phyloP scores from a whole-genome alignment of 23 tunicate genomes.

The Styela plicata region DNA sequence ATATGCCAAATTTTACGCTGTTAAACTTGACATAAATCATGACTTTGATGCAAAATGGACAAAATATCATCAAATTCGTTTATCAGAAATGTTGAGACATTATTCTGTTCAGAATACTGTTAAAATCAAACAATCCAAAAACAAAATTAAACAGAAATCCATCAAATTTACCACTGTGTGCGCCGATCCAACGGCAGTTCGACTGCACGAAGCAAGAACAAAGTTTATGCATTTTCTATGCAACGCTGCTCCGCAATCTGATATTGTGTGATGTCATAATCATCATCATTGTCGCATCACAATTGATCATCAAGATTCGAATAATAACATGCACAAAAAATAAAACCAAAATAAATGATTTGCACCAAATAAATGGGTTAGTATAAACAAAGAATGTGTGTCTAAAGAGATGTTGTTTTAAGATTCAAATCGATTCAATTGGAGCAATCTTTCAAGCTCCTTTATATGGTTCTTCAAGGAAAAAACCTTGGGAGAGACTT shows the following conservation, averaged over 20 bases:
- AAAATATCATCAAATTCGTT: no score
- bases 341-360: neutral
- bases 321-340: neutral
- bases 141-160: conserved; percentile 3
- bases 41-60: no score
- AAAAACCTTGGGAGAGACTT: no score
- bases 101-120: no score
- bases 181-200: conserved; percentile 51
- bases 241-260: conserved; percentile 79
- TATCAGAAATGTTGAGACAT: no score
- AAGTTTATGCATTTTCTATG: conserved; percentile 61
- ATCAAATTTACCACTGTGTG: conserved; percentile 54
- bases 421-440: no score
- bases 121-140: no score
- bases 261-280: conserved; percentile 1
- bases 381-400: neutral
- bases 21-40: no score
- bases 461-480: no score
- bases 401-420: no score
- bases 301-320: neutral
- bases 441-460: no score
- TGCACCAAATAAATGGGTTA: conserved; percentile 5
- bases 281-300: conserved; percentile 7
- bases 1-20: no score
- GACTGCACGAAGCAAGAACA: conserved; percentile 58